These are phyloP conservation scores for Limnephilus rhombicus DNA, from an alignment of 2,888 invertebrate species.

Conservation along the genomic window DNA sequence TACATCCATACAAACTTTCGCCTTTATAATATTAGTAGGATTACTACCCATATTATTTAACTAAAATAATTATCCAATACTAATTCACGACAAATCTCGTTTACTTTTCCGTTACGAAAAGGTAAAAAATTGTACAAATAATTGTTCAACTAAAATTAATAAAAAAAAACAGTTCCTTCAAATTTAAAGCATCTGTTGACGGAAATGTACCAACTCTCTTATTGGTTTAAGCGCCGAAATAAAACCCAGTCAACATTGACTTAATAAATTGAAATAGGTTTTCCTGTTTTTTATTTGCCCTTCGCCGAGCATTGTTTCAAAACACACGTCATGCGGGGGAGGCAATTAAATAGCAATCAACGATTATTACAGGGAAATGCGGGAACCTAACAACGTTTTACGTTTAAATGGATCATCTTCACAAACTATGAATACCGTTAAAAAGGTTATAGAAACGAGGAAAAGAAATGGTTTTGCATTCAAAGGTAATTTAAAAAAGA, in stretches of 20 bases:
- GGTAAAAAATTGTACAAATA: not conserved
- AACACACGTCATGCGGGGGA: not conserved
- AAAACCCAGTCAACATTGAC: not conserved
- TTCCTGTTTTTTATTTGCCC: not conserved
- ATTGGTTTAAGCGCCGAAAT: not conserved
- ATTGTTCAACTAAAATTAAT: not conserved
- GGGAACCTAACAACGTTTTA: not conserved
- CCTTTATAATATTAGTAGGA: too few relatives aligned
- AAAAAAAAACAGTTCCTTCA: not conserved
- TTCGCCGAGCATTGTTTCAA: not conserved
- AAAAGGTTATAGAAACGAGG: too few relatives aligned
- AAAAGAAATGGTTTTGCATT: too few relatives aligned
- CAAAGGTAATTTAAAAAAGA: too few relatives aligned
- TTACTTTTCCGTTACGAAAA: too few relatives aligned
- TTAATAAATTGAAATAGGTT: not conserved
- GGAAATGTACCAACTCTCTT: not conserved
- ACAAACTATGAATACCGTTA: too few relatives aligned
- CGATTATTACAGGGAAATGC: not conserved
- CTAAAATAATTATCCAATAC: too few relatives aligned
- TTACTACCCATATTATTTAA: too few relatives aligned
- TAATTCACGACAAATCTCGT: too few relatives aligned
- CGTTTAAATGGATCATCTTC: not conserved
- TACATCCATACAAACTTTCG: too few relatives aligned
- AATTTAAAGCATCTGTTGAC: not conserved
- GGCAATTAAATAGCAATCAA: not conserved